Evolutionary conservation across 2,113 vertebrate species (phyloP), one percentile per base, ranked within the genome.

Genomic region (Panthera tigris): DNA sequence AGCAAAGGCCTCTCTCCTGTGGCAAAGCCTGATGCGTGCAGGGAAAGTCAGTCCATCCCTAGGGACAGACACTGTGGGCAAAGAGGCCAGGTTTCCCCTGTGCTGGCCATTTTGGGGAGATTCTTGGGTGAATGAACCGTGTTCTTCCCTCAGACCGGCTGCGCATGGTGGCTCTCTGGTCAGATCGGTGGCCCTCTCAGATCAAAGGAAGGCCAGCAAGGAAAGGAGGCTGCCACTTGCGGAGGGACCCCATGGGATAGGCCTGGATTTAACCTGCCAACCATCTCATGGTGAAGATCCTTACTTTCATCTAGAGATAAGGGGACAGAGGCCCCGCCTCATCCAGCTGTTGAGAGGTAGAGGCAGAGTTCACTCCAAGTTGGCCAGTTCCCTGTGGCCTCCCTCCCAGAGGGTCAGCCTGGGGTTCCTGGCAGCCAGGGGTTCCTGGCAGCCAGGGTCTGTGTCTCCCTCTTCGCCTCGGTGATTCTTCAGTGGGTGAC

Each of bases 1-100:
- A 12, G 29, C 19, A 5, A 15, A 29, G n/a, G n/a, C 36, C 65
- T 29, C 23, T 50, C 33, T 18, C 0, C 7, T 6, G 0, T 0
- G 18, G 50, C 36, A 74, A 52, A 13, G 27, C 68, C 27, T 10
- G 27, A 33, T 7, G 19, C 4, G 0, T 9, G 7, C 23, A 7
- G 78, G 29, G 19, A 57, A 39, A 0, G 18, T 73, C 23, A 5
- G 52, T 4, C 21, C 41, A 14, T 31, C 36, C 2, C 81, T 23
- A 27, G 41, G 8, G n/a, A 23, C 33, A 4, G 16, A 41, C 41
- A 48, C 31, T 9, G 76, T 8, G 2, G 29, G 79, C 5, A 0
- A 80, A 48, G 55, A 76, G 82, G 48, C 14, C 69, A 65, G n/a
- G 55, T 36, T 83, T 11, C 39, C 61, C 45, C 29, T 61, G 6